Evolutionary conservation across 2,113 vertebrate genomes (phyloP).

Genomic region (Pangasianodon gigas): DNA sequence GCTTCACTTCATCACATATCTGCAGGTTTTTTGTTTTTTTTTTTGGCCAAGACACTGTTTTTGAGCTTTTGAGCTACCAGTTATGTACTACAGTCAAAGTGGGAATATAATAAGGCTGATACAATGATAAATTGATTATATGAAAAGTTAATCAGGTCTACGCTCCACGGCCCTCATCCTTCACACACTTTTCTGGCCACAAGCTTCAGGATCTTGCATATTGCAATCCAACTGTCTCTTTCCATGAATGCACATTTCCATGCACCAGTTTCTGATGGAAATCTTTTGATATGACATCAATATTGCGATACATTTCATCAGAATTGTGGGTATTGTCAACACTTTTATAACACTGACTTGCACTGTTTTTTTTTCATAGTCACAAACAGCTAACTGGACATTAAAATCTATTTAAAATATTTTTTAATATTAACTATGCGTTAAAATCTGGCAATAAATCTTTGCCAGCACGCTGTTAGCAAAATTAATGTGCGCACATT

Average conservation of each 20-base stretch:
- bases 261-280: neutral
- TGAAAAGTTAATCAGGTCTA: neutral
- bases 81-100: neutral
- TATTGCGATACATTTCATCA: neutral
- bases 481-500: neutral
- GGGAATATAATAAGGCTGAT: neutral
- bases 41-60: neutral
- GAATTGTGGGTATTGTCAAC: neutral
- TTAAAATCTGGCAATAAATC: neutral
- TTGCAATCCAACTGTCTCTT: neutral
- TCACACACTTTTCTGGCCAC: neutral
- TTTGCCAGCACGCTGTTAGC: neutral
- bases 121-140: neutral
- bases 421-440: neutral
- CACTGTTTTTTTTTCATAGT: no score
- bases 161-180: neutral
- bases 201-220: neutral
- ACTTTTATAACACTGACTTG: neutral
- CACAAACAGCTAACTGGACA: neutral
- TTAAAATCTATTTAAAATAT: neutral
- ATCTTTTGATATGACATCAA: neutral
- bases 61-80: no score
- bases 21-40: neutral
- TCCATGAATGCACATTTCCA: neutral
- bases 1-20: conserved; percentile 53